Evolutionary conservation across 1,140 invertebrate genomes (phyloP).

Genomic region (Ceratina calcarata): DNA sequence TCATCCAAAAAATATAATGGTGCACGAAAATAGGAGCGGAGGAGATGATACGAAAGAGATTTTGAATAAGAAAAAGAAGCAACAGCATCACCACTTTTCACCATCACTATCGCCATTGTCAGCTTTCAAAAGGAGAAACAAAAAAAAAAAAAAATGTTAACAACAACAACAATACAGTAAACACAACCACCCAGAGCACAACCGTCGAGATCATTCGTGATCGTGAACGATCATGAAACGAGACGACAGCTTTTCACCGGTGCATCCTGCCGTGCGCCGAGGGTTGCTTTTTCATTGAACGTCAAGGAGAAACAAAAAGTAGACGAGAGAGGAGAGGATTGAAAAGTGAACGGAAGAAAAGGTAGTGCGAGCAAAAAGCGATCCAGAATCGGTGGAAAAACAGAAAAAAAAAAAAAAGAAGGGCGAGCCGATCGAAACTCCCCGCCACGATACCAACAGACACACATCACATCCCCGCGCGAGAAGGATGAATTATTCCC

Average conservation of each 20-base stretch:
- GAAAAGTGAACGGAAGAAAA: neutral
- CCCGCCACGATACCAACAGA: neutral
- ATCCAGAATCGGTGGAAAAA: conserved; percentile 27
- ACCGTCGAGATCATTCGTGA: conserved; percentile 74
- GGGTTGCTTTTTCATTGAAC: conserved; percentile 69
- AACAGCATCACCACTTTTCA: conserved; percentile 59
- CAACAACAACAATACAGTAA: conserved; percentile 69
- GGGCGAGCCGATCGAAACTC: conserved; percentile 28
- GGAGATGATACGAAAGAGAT: conserved; percentile 47
- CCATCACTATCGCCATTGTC: conserved; percentile 61
- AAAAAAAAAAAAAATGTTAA: conserved; percentile 60
- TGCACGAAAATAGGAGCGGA: conserved; percentile 58
- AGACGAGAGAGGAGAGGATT: neutral
- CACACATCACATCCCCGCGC: conserved; percentile 49
- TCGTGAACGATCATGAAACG: conserved; percentile 69
- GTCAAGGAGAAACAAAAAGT: neutral
- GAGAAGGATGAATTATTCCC: conserved; percentile 61
- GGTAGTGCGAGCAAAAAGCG: neutral
- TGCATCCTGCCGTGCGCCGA: conserved; percentile 74
- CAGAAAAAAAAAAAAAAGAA: conserved; percentile 21
- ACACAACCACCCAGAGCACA: conserved; percentile 55
- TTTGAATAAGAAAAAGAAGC: conserved; percentile 21
- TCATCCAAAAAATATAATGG: conserved; percentile 44
- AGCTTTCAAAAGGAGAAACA: conserved; percentile 8
- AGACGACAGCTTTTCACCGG: conserved; percentile 72